A percentile compares a stretch with the other conserved stretches of the same genome.
Conservation (phyloP, 2,888 invertebrate species). For the Cryptocephalus moraei region DNA sequence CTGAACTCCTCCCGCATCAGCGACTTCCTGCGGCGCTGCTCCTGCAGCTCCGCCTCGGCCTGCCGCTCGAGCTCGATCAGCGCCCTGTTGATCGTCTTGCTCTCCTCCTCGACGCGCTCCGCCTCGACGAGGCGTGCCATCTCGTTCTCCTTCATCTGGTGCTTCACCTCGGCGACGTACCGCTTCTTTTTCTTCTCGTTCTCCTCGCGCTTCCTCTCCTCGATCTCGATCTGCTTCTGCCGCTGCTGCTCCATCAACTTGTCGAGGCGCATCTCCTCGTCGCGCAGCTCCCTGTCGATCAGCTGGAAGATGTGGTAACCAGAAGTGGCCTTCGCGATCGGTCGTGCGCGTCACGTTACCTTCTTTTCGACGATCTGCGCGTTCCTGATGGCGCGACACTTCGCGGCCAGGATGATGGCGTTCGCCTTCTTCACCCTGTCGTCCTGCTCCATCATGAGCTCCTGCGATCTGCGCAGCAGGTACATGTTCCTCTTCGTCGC, state of each 20-base stretch:
- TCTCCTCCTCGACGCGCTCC: conserved; percentile 59
- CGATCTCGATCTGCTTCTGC: conserved; percentile 43
- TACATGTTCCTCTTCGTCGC: conserved; percentile 40
- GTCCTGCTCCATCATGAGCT: conserved; percentile 47
- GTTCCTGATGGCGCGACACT: conserved; percentile 76
- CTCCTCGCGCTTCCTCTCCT: conserved; percentile 41
- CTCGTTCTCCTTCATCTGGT: conserved; percentile 46
- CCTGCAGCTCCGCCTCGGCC: conserved; percentile 48
- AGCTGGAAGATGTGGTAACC: conserved; percentile 25
- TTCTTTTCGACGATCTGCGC: conserved; percentile 64
- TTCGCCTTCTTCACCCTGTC: conserved; percentile 65
- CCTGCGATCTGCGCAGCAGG: conserved; percentile 42
- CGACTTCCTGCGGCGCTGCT: conserved; percentile 43
- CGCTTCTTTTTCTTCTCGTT: conserved; percentile 25
- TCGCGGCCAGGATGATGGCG: conserved; percentile 68
- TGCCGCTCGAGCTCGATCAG: conserved; percentile 55
- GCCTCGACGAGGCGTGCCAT: conserved; percentile 47
- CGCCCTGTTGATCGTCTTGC: conserved; percentile 50
- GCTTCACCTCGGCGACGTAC: conserved; percentile 30
- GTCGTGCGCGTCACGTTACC: conserved; percentile 14
- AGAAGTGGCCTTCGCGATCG: not conserved
- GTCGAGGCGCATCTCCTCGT: conserved; percentile 50
- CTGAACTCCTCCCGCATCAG: conserved; percentile 50
- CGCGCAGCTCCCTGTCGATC: conserved; percentile 46
- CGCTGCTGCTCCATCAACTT: conserved; percentile 63